Base-by-base conservation (phyloP, 2,113 vertebrate species). In the Chaetodon trifascialis region DNA sequence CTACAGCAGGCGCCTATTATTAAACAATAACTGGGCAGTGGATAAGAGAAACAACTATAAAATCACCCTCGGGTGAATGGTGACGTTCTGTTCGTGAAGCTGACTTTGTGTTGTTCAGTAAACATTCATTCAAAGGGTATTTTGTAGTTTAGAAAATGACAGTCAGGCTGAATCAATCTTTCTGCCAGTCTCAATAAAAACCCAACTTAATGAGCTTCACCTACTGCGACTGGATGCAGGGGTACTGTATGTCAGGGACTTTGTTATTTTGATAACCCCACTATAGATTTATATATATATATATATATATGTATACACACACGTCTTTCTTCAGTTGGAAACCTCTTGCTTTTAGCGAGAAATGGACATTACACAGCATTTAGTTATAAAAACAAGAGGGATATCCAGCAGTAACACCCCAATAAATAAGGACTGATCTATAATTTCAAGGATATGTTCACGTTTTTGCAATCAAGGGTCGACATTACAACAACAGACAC, bases 351-450 rank as follows among this genome's bases (percentile, higher is more conserved):
- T 85, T 77, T 44, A 42, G 38, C 1, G 12, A 73, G 75, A 71
- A 59, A 52, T 55, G 38, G 52, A 34, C 66, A 44, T 11, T 54
- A 58, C 47, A 67, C 23, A 63, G 11, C 16, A 30, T 67, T 56
- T 71, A n/a, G 55, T 73, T 34, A 42, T 70, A 16, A 70, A 11
- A 51, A 34, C 16, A 83, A 72, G 51, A 73, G 70, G 60, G 25
- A 60, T 16, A 55, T 87, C 78, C 68, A 84, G 72, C 83, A 80
- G 66, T 67, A 83, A 80, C 19, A 78, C 51, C 77, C 58, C 42
- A 88, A 90, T 89, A 91, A 92, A 91, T 91, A 91, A 87, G 51
- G 51, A 86, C 67, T 47, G 25, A 80, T 86, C 47, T 68, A 78
- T 67, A 10, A 76, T 71, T 78, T 80, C 19, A 56, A 88, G 60